A percentile compares a stretch with the other conserved stretches of the same genome.
Conservation (phyloP, 1,140 invertebrate species). For the Choristoneura fumiferana region DNA sequence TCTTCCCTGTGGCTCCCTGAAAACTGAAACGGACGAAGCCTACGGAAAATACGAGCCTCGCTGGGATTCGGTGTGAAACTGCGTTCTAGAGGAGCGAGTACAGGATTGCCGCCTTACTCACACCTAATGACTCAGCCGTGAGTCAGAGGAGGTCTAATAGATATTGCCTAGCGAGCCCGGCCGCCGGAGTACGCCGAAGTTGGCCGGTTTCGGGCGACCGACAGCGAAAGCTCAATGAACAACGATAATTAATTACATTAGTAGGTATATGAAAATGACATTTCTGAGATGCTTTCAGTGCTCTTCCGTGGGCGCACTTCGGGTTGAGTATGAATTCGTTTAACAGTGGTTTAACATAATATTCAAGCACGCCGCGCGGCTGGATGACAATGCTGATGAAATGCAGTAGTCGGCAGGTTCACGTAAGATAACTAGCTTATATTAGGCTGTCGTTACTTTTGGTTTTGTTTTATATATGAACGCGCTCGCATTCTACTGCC, state of each 20-base stretch:
- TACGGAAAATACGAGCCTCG: constrained; percentile 71
- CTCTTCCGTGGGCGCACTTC: constrained; percentile 1
- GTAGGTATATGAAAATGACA: constrained; percentile 39
- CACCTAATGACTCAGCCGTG: constrained; percentile 42
- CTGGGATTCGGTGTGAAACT: constrained; percentile 55
- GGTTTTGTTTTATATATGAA: not conserved
- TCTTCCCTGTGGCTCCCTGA: constrained; percentile 38
- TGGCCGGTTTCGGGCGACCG: constrained; percentile 20
- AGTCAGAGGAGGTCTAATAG: constrained; percentile 43
- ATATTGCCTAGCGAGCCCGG: constrained; percentile 21
- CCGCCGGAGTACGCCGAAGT: constrained; percentile 28
- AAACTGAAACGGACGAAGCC: constrained; percentile 61
- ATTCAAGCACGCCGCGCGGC: not conserved
- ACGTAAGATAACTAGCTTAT: not conserved
- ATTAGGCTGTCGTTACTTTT: not conserved
- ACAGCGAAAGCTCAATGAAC: constrained; percentile 59
- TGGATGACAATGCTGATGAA: not conserved
- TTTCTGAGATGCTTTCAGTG: constrained; percentile 38
- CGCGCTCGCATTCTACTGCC: too few relatives aligned
- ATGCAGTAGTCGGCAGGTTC: not conserved
- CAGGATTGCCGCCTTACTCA: constrained; percentile 37
- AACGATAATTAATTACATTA: constrained; percentile 41
- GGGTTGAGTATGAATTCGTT: constrained; percentile 6
- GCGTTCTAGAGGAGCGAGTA: constrained; percentile 26
- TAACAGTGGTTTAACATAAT: too few relatives aligned